A percentile compares a stretch with the other conserved stretches of the same genome.
phyloP scores from a whole-genome alignment of 1,140 invertebrate species.

The Euura saliciscinereae region DNA sequence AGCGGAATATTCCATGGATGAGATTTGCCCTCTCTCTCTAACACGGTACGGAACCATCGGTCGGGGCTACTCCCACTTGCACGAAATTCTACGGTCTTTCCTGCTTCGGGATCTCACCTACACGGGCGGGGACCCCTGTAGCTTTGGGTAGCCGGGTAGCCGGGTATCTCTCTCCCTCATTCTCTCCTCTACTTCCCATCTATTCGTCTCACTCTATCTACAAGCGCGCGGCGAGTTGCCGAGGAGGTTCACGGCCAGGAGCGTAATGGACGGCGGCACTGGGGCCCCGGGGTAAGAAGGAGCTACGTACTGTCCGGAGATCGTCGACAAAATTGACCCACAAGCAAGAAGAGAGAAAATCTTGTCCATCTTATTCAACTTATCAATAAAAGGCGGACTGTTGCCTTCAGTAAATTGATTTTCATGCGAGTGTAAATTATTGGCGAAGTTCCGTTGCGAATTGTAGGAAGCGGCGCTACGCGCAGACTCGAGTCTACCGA shows the following conservation, averaged over 20 bases:
- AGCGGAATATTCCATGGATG: constrained; percentile 42
- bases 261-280: neutral
- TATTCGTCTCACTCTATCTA: neutral
- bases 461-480: neutral
- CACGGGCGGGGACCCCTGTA: constrained; percentile 8
- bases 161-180: constrained; percentile 8
- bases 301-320: neutral
- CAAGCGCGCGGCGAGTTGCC: constrained; percentile 1
- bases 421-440: too few species aligned
- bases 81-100: constrained; percentile 8
- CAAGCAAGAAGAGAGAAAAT: too few species aligned
- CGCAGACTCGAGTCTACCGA: neutral
- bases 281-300: neutral
- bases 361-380: too few species aligned
- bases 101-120: neutral
- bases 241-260: neutral
- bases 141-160: constrained; percentile 13
- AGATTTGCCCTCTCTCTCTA: constrained; percentile 23
- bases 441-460: too few species aligned
- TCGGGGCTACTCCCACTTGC: constrained; percentile 12
- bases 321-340: neutral
- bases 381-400: too few species aligned
- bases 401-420: too few species aligned
- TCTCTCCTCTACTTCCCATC: neutral
- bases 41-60: neutral